A percentile compares a stretch with the other conserved stretches of the same genome.
Conservation (phyloP, 2,113 vertebrate genomes). For the Arothron firmamentum region DNA sequence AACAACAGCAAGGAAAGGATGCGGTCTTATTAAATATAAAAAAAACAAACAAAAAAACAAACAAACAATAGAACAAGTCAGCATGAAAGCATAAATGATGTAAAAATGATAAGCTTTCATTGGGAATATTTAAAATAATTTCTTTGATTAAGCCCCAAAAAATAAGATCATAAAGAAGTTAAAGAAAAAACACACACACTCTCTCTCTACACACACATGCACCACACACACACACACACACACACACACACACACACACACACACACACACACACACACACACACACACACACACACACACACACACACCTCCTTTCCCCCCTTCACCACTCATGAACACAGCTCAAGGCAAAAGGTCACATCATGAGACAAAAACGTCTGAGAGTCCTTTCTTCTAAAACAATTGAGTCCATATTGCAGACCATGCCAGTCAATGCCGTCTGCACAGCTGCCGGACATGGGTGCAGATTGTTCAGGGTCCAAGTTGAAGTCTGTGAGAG, state of each 20-base stretch:
- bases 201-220: background rate
- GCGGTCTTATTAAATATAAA: conserved; percentile 1
- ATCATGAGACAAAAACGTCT: too few relatives aligned
- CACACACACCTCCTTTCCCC: background rate
- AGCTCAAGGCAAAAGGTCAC: too few relatives aligned
- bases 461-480: conserved; percentile 51
- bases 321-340: conserved; percentile 48
- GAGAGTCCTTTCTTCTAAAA: conserved; percentile 64
- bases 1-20: conserved; percentile 24
- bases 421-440: conserved; percentile 61
- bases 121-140: too few relatives aligned
- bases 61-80: background rate
- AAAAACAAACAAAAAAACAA: conserved; percentile 16
- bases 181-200: background rate
- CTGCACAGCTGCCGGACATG: conserved; percentile 61
- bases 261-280: background rate
- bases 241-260: conserved; percentile 5
- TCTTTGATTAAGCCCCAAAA: too few relatives aligned
- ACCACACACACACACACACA: background rate
- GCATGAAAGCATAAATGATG: background rate
- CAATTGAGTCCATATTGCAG: conserved; percentile 66
- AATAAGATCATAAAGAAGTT: too few relatives aligned
- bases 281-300: background rate
- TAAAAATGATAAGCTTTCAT: too few relatives aligned
- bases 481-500: conserved; percentile 57